Evolutionary conservation across 2,888 invertebrate species (phyloP).

Genomic region (Laspeyria flexula): DNA sequence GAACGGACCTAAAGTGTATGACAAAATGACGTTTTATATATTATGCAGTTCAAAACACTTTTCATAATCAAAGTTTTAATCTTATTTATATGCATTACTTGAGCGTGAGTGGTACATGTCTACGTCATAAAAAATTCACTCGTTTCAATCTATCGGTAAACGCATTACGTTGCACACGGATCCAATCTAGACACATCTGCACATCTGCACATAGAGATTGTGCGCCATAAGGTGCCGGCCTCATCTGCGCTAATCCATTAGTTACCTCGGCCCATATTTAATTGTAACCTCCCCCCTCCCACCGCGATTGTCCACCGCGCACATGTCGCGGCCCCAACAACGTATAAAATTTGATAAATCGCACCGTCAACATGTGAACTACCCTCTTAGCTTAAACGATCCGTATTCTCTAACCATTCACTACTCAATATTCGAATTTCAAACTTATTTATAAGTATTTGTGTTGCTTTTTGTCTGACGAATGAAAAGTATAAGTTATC

Average conservation of each 20-base stretch:
- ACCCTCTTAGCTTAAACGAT: conserved; percentile 84
- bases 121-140: conserved; percentile 2
- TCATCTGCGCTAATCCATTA: conserved; percentile 82
- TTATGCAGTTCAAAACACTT: too few species aligned
- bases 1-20: too few species aligned
- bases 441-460: conserved; percentile 33
- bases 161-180: conserved; percentile 48
- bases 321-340: conserved; percentile 79
- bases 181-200: conserved; percentile 70
- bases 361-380: conserved; percentile 84
- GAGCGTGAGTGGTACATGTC: neutral
- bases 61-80: too few species aligned
- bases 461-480: conserved; percentile 36
- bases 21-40: too few species aligned
- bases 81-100: neutral
- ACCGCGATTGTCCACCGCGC: conserved; percentile 77
- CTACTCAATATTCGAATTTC: conserved; percentile 31
- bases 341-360: conserved; percentile 85
- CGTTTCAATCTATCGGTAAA: conserved; percentile 29
- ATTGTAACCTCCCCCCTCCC: conserved; percentile 58
- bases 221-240: conserved; percentile 74
- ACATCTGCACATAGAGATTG: conserved; percentile 74
- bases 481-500: conserved; percentile 63
- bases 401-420: conserved; percentile 54
- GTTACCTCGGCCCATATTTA: conserved; percentile 81